Base-by-base conservation (phyloP, 2,888 invertebrate species). In the Hylaea fasciaria region DNA sequence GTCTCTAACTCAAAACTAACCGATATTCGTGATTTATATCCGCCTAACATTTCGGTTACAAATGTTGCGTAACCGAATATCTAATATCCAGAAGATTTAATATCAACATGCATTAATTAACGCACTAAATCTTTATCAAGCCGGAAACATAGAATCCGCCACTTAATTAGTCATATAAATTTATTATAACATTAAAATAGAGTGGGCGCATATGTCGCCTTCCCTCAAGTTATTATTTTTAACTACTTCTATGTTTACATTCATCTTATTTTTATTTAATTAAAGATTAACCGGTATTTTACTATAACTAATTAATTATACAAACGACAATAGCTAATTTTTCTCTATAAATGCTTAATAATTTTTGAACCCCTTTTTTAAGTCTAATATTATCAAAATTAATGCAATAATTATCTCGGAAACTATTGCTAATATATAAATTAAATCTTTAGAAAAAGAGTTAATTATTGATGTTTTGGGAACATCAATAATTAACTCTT, bases 31-130 rank as follows among this genome's bases (percentile, higher is more conserved):
- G 51, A 58, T 58, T 52, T 52, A 58, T 58, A 22, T 40, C 49
- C 49, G 17, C 10, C 46, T 37, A 46, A 54, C 53, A 55, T 68
- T 60, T 64, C 66, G 52, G 54, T 57, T 64, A 63, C 62, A 66
- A 64, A 60, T 60, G 50, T 50, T 50, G 32, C 45, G 45, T 40
- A 54, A 60, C 45, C 49, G 17, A 50, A 48, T 43, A 50, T 50
- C 46, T 50, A 32, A 54, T 45, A 45, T 50, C 45, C 14, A 29
- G 16, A 44, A 51, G 51, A 61, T 52, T 44, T 59, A 43, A 53
- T 10, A 14, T 37, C 51, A 29, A 48, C 55, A 51, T 28, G 28
- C 32, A 44, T 52, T 47, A 56, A 56, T 56, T 51, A 50, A 46
- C 43, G 43, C 43, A 22, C 52, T 52, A 48, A 52, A 60, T 56